phyloP scores from a whole-genome alignment of 2,888 invertebrate species.

The Leucania comma region DNA sequence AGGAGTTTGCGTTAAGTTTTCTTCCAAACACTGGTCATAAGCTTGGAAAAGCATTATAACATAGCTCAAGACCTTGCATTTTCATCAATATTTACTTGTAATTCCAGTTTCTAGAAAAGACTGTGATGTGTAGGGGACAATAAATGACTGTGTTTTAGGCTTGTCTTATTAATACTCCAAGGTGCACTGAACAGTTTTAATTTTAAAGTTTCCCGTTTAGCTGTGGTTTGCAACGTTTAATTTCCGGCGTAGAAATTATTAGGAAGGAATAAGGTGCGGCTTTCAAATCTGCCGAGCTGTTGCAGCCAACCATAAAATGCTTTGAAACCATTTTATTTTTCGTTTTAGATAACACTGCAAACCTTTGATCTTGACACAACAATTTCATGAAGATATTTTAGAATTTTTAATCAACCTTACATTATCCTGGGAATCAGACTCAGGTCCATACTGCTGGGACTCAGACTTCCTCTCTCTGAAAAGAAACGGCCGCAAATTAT shows the following conservation, averaged over 20 bases:
- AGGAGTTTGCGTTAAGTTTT: too few species aligned
- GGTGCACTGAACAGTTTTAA: slow-evolving; percentile 83
- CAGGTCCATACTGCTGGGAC: not conserved
- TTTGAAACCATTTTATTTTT: slow-evolving; percentile 32
- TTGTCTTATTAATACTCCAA: slow-evolving; percentile 29
- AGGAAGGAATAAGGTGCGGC: slow-evolving; percentile 79
- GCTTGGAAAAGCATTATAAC: not conserved
- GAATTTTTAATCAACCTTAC: not conserved
- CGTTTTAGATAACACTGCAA: slow-evolving; percentile 27
- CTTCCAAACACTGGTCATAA: too few species aligned
- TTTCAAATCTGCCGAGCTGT: slow-evolving; percentile 72
- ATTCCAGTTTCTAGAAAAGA: not conserved
- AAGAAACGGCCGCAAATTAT: too few species aligned
- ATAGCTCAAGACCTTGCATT: not conserved
- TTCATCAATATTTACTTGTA: not conserved
- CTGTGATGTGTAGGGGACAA: not conserved
- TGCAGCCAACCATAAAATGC: slow-evolving; percentile 56
- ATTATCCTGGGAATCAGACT: too few species aligned
- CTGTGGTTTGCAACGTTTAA: slow-evolving; percentile 84
- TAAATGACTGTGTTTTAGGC: not conserved
- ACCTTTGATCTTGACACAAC: slow-evolving; percentile 22
- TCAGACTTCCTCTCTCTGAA: not conserved
- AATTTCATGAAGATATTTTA: slow-evolving; percentile 7
- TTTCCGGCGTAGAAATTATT: slow-evolving; percentile 85
- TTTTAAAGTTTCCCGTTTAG: slow-evolving; percentile 84